These are phyloP conservation scores for Galerucella pusilla DNA, from an alignment of 2,888 invertebrate genomes.

Conservation along the genomic window DNA sequence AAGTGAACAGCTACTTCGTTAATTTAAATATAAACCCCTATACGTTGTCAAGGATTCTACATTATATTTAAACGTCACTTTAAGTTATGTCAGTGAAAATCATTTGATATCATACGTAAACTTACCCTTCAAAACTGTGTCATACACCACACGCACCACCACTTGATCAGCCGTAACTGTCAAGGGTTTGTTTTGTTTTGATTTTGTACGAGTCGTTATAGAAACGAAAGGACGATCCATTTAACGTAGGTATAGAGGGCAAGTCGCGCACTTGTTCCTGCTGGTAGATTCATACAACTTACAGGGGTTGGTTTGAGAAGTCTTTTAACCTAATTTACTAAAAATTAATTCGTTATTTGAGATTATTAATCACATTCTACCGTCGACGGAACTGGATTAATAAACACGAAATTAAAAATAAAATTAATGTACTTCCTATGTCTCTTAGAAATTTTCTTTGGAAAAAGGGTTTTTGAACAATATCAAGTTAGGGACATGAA, in stretches of 20 bases:
- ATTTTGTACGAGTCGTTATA: conserved; percentile 43
- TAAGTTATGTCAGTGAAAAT: not conserved
- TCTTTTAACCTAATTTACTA: not conserved
- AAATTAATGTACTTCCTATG: too few relatives aligned
- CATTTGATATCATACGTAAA: conserved; percentile 10
- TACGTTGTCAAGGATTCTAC: too few relatives aligned
- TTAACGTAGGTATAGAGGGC: conserved; percentile 12
- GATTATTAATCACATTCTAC: too few relatives aligned
- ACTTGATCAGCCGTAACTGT: conserved; percentile 43
- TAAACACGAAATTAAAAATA: too few relatives aligned
- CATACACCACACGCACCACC: conserved; percentile 43
- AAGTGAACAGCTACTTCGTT: too few relatives aligned
- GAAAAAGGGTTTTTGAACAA: too few relatives aligned
- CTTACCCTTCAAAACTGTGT: conserved; percentile 26
- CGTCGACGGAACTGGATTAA: too few relatives aligned
- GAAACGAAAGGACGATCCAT: conserved; percentile 32
- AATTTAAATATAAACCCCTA: too few relatives aligned
- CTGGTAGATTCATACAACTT: not conserved
- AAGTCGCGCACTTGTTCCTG: not conserved
- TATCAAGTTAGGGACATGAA: too few relatives aligned
- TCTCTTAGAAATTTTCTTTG: too few relatives aligned
- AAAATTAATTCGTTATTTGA: too few relatives aligned
- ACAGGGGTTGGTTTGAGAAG: not conserved
- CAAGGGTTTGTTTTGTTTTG: conserved; percentile 46
- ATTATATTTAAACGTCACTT: too few relatives aligned